Base-by-base conservation (phyloP, 2,797 vertebrate genomes). In the Pelodytes ibericus region DNA sequence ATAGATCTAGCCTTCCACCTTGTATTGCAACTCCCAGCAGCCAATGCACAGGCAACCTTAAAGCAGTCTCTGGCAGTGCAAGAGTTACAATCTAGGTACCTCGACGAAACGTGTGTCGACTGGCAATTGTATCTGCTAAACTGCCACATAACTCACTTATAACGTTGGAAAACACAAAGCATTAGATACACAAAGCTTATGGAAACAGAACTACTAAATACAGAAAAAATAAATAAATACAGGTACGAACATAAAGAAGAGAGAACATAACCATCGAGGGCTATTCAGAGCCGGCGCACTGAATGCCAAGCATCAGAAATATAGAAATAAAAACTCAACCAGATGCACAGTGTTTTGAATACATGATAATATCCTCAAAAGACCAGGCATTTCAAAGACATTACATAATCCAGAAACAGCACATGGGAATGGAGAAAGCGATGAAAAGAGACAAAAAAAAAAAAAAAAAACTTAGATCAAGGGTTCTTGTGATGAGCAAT, bases 331-430 rank as follows among this genome's bases (percentile, higher is more conserved):
- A 76, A 56, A 70, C 51, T 41, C 26, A 75, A 56, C 66, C 39
- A 51, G 49, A 63, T 70, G 74, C 74, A 26, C 22, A 39, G 53
- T 60, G 62, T 47, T 71, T 61, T 58, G 49, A 71, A 58, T 27
- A 11, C 25, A 20, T 39, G 36, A 49, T 56, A 41, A 70, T 41
- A 76, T 63, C 47, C 57, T 70, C 66, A 39, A 44, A 63, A 70
- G 66, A 29, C 39, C 27, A 69, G 44, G 20, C 22, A 61, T 75
- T 61, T 70, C 74, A 76, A 76, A 76, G 74, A 25, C 20, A 58
- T 64, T 65, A 33, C 59, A 76, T 56, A 65, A 71, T 64, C 44
- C 63, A 62, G 67, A 51, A n/a, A 30, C 44, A 64, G 66, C 29
- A 39, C 44, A 27, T 27, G 6, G 62, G 16, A 25, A 31, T n/a